Conservation (phyloP, 2,113 vertebrate genomes). For the Haplochromis burtoni region DNA sequence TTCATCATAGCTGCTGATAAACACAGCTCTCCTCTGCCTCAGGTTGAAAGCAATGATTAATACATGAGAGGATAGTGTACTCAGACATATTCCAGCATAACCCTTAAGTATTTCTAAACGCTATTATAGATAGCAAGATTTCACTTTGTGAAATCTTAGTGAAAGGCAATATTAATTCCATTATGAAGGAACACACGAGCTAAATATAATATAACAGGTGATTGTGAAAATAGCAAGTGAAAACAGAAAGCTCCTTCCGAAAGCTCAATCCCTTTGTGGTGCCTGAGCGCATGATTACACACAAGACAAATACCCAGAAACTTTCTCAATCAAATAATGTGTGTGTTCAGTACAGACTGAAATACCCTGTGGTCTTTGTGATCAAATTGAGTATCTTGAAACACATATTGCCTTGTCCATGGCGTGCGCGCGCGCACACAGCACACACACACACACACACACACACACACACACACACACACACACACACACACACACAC, state of each 20-base stretch:
- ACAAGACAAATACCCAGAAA: background rate
- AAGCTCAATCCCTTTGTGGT: background rate
- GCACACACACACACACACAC: background rate
- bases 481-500: background rate
- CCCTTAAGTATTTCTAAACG: background rate
- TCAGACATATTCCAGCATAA: background rate
- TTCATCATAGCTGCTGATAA: background rate
- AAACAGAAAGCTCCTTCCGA: background rate
- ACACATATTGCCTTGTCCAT: background rate
- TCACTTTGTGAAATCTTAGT: background rate
- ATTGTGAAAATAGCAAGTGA: background rate
- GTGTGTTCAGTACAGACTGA: background rate
- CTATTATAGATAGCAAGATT: background rate
- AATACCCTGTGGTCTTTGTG: background rate
- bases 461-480: fast-evolving
- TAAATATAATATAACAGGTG: background rate
- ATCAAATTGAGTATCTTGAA: background rate
- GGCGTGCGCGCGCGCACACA: fast-evolving
- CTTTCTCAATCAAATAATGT: background rate
- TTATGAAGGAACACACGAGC: background rate
- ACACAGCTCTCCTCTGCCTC: background rate
- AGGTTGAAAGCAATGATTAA: slow-evolving; percentile 1
- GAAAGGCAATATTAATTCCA: background rate
- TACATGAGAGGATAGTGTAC: background rate
- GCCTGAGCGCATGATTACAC: background rate